phyloP scores from a whole-genome alignment of 1,140 invertebrate species.

The Hycleus cichorii region DNA sequence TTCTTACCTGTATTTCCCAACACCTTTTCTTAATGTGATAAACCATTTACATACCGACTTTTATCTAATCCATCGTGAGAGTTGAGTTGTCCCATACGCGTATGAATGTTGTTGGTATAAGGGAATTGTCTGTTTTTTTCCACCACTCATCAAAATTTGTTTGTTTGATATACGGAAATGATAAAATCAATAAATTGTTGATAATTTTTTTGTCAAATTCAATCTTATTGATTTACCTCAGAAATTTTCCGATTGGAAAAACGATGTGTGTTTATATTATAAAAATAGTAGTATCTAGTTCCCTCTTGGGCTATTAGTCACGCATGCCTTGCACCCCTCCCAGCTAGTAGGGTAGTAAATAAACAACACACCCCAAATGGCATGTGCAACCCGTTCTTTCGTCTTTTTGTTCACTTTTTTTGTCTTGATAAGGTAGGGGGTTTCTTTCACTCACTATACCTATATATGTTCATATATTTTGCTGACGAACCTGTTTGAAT shows the following conservation, averaged over 20 bases:
- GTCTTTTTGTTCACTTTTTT: conserved; percentile 9
- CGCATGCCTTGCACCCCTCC: conserved; percentile 28
- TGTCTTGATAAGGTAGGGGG: conserved; percentile 7
- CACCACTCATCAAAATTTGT: no score
- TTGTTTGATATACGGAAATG: no score
- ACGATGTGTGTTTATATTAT: no score
- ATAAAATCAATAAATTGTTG: no score
- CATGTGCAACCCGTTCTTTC: conserved; percentile 24
- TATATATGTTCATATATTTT: no score
- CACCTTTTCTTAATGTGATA: conserved; percentile 18
- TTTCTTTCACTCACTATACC: no score
- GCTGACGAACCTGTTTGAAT: conserved; percentile 15
- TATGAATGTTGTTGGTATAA: no score
- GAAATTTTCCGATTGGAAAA: no score
- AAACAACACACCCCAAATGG: conserved; percentile 29
- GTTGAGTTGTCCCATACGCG: background rate
- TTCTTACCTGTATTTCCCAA: conserved; percentile 10
- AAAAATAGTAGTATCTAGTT: background rate
- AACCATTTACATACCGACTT: conserved; percentile 18
- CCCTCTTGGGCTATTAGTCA: conserved; percentile 26
- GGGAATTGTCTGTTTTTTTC: no score
- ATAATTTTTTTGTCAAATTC: no score
- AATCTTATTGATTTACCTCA: no score
- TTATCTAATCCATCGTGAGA: conserved; percentile 14
- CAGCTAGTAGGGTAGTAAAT: conserved; percentile 26